Evolutionary conservation across 1,140 invertebrate species (phyloP), one percentile per base, ranked within the genome.

Genomic region (Bactericera cockerelli): DNA sequence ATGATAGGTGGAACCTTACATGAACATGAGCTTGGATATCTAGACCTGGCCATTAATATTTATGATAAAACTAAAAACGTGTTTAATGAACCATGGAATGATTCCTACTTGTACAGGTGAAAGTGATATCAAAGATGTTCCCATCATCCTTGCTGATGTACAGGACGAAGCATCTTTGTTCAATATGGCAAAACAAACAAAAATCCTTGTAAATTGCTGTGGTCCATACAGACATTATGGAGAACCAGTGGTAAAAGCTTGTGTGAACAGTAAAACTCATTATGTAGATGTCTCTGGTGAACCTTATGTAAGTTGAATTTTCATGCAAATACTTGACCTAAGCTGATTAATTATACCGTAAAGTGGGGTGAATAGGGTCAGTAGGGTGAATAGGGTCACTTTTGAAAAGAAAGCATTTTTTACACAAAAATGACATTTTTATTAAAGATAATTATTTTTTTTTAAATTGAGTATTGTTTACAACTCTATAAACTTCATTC

Each of bases 251-350:
- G 83, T 97, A 0, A 83, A 85, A 66, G 88, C 91, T 2, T 94
- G 92, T 64, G 79, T 98, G 42, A 81, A 83, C 56, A 78, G 79
- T 57, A 79, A 79, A 61, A 82, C 90, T 0, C 81, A 92, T 75
- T 84, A 95, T 70, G 78, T 98, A 3, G 94, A 98, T 74, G 82
- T 98, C 21, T 87, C 81, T 70, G 93, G 89, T 14, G 93, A 97
- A 72, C 86, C 89, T 1, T 77, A 83, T 71, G 80, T 81, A 67
- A 65, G 36, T 10, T 38, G 26, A 26, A 2, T 57, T 58, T n/a
- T n/a, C n/a, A n/a, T n/a, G n/a, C n/a, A 16, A 33, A 13, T 26
- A 22, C 19, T 54, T 33, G 38, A 28, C 21, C 42, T 53, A 2
- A 11, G n/a, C n/a, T n/a, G n/a, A n/a, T n/a, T n/a, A n/a, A n/a